A percentile compares a stretch with the other conserved stretches of the same genome.
phyloP scores from a whole-genome alignment of 2,888 invertebrate genomes.

The Synergus gifuensis region DNA sequence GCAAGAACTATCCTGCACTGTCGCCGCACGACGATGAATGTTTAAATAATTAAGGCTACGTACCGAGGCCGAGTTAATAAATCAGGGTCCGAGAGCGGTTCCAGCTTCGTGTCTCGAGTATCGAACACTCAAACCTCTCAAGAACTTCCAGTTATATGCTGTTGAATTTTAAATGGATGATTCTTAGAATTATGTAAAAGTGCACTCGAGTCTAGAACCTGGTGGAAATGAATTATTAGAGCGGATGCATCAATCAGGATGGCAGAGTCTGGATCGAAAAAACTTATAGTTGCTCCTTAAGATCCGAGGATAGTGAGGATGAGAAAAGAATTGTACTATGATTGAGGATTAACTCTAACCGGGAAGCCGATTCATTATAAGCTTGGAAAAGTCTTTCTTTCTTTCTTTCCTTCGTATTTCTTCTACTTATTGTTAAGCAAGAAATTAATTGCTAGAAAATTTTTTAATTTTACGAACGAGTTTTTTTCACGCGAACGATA shows the following conservation, averaged over 20 bases:
- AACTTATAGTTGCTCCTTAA: slow-evolving; percentile 1
- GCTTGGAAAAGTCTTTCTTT: not conserved
- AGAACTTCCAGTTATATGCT: slow-evolving; percentile 38
- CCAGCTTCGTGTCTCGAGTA: slow-evolving; percentile 30
- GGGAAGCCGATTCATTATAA: not conserved
- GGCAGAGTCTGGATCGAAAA: not conserved
- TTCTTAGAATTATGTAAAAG: slow-evolving; percentile 42
- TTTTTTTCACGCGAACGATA: too few species aligned
- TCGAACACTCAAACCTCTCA: slow-evolving; percentile 24
- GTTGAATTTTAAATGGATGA: slow-evolving; percentile 31
- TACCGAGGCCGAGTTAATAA: slow-evolving; percentile 39
- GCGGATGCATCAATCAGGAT: slow-evolving; percentile 30
- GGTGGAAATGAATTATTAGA: slow-evolving; percentile 39
- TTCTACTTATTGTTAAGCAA: too few species aligned
- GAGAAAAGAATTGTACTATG: not conserved
- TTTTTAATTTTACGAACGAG: too few species aligned
- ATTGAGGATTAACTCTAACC: not conserved
- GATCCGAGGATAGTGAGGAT: not conserved
- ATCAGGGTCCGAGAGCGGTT: slow-evolving; percentile 32
- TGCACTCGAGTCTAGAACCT: slow-evolving; percentile 1
- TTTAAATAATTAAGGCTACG: slow-evolving; percentile 42
- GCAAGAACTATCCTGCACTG: slow-evolving; percentile 41
- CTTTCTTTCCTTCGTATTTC: too few species aligned
- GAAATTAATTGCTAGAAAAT: too few species aligned
- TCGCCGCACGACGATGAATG: slow-evolving; percentile 41